A percentile compares a stretch with the other conserved stretches of the same genome.
Evolutionary conservation across 2,113 vertebrate genomes (phyloP).

Genomic region (Lepisosteus osseus): DNA sequence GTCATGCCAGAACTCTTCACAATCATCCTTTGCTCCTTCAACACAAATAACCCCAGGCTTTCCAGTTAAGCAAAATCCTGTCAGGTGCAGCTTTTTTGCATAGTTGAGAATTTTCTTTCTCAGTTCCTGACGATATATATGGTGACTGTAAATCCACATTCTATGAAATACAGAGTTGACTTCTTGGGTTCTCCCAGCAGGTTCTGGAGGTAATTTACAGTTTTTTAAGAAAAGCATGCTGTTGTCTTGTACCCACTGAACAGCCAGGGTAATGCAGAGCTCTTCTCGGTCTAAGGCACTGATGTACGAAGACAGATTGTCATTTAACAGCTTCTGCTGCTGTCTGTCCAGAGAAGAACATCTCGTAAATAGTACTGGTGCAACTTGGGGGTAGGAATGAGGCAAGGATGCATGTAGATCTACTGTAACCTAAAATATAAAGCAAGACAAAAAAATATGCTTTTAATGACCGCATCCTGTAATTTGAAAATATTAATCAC

Average conservation of each 20-base stretch:
- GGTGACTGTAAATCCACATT: constrained; percentile 76
- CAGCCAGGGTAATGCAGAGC: constrained; percentile 53
- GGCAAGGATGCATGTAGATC: constrained; percentile 65
- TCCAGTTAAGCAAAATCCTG: constrained; percentile 58
- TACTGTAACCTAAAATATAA: constrained; percentile 53
- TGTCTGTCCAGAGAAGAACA: constrained; percentile 46
- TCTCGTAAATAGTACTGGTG: no score
- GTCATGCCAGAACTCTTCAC: no score
- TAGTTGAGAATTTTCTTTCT: constrained; percentile 68
- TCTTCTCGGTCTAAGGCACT: constrained; percentile 55
- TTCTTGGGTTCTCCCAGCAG: not conserved
- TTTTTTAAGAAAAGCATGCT: constrained; percentile 45
- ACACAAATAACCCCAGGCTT: constrained; percentile 49
- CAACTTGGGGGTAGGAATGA: constrained; percentile 51
- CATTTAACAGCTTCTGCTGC: constrained; percentile 64
- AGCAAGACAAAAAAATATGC: not conserved
- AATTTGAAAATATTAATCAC: no score
- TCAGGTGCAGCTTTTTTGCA: constrained; percentile 63
- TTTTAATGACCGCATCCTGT: no score
- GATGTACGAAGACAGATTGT: constrained; percentile 45
- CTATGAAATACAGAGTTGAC: constrained; percentile 35
- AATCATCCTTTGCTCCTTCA: constrained; percentile 51
- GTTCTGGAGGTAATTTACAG: constrained; percentile 4
- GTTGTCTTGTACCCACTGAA: constrained; percentile 69
- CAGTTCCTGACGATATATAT: constrained; percentile 69